A percentile compares a stretch with the other conserved stretches of the same genome.
These are phyloP conservation scores for Diplolepis rosae DNA, from an alignment of 2,888 invertebrate species.

Conservation along the genomic window DNA sequence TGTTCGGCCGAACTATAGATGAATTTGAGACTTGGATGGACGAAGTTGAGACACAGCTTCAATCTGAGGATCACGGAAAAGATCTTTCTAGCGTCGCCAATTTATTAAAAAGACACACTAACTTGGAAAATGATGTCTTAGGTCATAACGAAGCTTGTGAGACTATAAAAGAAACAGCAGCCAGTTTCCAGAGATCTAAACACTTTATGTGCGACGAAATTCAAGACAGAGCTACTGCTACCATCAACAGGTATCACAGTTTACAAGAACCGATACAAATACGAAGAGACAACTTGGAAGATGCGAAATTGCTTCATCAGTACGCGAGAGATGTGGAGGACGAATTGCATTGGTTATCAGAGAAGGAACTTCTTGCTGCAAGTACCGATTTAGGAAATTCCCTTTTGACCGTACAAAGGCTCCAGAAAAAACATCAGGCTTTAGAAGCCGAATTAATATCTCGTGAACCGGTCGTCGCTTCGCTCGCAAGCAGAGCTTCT, in stretches of 20 bases:
- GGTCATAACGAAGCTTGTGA: constrained; percentile 90
- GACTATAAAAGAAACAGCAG: constrained; percentile 85
- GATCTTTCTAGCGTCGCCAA: constrained; percentile 91
- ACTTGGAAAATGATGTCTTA: constrained; percentile 90
- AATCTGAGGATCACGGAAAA: constrained; percentile 87
- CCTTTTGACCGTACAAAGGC: constrained; percentile 86
- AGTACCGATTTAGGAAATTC: constrained; percentile 82
- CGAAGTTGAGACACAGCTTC: constrained; percentile 86
- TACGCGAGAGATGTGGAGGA: constrained; percentile 95
- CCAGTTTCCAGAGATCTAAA: constrained; percentile 84
- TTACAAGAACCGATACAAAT: constrained; percentile 94
- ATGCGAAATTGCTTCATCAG: constrained; percentile 90
- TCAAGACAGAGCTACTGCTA: constrained; percentile 81
- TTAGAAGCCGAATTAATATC: constrained; percentile 92
- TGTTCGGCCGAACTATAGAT: constrained; percentile 91
- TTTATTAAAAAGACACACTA: constrained; percentile 85
- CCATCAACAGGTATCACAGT: constrained; percentile 84
- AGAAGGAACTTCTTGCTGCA: constrained; percentile 82
- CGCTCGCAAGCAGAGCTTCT: constrained; percentile 83
- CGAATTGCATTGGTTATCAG: constrained; percentile 92
- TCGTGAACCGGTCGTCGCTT: constrained; percentile 88
- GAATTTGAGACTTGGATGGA: constrained; percentile 96
- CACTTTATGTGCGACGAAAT: constrained; percentile 95
- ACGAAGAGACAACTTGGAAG: constrained; percentile 92
- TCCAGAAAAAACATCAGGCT: constrained; percentile 95